Evolutionary conservation across 2,113 vertebrate genomes (phyloP).

Genomic region (Aegithalos caudatus): DNA sequence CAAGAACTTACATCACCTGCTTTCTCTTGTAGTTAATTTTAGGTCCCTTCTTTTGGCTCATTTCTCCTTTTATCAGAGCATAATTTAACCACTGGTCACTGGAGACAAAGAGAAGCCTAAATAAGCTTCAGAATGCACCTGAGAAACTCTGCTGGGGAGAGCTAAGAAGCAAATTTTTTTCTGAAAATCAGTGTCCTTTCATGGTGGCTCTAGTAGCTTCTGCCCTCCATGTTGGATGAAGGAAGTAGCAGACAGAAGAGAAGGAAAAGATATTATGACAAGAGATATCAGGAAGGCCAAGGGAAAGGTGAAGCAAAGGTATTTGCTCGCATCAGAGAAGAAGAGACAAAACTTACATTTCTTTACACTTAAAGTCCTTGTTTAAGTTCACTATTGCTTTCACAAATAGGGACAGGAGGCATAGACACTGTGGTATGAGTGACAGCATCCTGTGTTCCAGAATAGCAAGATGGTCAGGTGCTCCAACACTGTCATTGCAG

Average conservation of each 20-base stretch:
- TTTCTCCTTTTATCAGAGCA: constrained; percentile 8
- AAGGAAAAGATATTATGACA: not conserved
- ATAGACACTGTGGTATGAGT: not conserved
- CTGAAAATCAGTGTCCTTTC: not conserved
- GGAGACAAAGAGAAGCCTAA: not conserved
- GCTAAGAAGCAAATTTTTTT: not conserved
- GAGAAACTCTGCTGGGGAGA: not conserved
- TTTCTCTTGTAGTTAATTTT: constrained; percentile 35
- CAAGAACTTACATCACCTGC: constrained; percentile 41
- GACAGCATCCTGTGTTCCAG: not conserved
- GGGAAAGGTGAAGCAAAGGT: not conserved
- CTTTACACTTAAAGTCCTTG: not conserved
- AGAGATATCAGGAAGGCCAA: not conserved
- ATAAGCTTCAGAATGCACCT: not conserved
- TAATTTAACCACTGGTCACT: constrained; percentile 3
- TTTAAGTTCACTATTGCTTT: not conserved
- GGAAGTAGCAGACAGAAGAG: not conserved
- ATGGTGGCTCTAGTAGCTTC: not conserved
- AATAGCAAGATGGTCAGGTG: not conserved
- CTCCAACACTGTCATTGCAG: not conserved
- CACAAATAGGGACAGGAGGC: not conserved
- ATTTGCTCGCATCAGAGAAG: not conserved
- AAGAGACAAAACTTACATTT: not conserved
- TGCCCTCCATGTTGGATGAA: not conserved
- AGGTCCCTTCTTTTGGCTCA: not conserved